phyloP scores from a whole-genome alignment of 2,113 vertebrate species.

The Amblyopsis rosae region DNA sequence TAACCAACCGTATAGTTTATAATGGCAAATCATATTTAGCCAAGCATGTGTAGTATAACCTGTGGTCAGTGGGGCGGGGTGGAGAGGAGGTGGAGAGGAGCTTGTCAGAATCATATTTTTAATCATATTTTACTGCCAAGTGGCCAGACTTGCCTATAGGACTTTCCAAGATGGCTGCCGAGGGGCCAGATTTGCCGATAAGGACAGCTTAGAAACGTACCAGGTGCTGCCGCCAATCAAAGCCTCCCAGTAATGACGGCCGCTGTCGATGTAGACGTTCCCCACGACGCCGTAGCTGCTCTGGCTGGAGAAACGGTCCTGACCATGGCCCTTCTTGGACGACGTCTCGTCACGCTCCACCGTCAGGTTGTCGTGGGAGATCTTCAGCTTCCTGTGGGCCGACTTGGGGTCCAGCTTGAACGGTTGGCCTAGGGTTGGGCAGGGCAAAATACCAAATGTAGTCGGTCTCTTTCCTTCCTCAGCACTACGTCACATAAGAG shows the following conservation, averaged over 20 bases:
- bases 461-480: background rate
- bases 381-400: constrained; percentile 94
- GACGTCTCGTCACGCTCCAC: constrained; percentile 96
- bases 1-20: no score
- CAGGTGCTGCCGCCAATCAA: constrained; percentile 97
- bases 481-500: background rate
- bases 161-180: background rate
- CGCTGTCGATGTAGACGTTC: constrained; percentile 96
- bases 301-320: constrained; percentile 94
- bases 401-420: constrained; percentile 98
- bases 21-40: no score
- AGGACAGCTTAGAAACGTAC: constrained; percentile 62
- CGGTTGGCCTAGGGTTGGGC: constrained; percentile 83
- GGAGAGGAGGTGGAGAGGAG: no score
- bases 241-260: constrained; percentile 98
- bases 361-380: constrained; percentile 95
- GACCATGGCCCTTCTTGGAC: constrained; percentile 95
- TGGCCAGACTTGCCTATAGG: no score
- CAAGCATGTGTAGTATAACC: no score
- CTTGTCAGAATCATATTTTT: no score
- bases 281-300: constrained; percentile 93
- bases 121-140: no score
- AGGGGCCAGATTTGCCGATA: background rate
- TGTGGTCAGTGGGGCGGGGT: no score
- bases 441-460: background rate